Base-by-base conservation (phyloP, 1,140 invertebrate species). In the Pachyrhynchus sulphureomaculatus region DNA sequence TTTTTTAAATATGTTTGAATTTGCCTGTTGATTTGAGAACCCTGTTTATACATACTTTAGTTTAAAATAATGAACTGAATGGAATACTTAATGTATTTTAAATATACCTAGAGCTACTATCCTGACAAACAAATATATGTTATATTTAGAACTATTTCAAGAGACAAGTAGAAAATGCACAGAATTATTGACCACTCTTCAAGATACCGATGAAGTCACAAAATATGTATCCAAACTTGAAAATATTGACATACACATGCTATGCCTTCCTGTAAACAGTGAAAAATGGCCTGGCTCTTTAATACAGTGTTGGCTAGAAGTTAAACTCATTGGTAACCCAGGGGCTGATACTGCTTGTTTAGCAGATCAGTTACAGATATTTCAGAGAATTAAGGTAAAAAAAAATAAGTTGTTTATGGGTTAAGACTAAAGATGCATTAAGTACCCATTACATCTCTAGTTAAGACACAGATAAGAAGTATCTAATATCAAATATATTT, bases 341-440 rank as follows among this genome's bases (percentile, higher is more conserved):
- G 86, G 87, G 70, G 85, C 85, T 17, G 88, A 94, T 64, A 86
- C 91, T 1, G 81, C 87, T 37, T 82, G 86, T 20, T 85, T 94
- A 55, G 87, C 91, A 2, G 87, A 88, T 68, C 89, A 95, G 72
- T 73, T 96, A 12, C 73, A 89, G 47, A 86, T 95, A 79, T 80
- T 96, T 55, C 87, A 95, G 75, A 85, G 87, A 58, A 79, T 95
- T 0, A 92, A 95, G 78, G 87, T 82, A 47, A 88, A 85, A 82
- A 81, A 39, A 17, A 24, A 24, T 10, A 23, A n/a, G n/a, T n/a
- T n/a, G n/a, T n/a, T n/a, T n/a, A n/a, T n/a, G n/a, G n/a, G n/a
- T n/a, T n/a, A n/a, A n/a, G n/a, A n/a, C n/a, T n/a, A n/a, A n/a
- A n/a, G n/a, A n/a, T n/a, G n/a, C n/a, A n/a, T n/a, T n/a, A n/a